Percentiles rank a stretch among this genome's conserved stretches.
Conservation (phyloP, 2,888 invertebrate genomes). For the Argyra leucocephala region DNA sequence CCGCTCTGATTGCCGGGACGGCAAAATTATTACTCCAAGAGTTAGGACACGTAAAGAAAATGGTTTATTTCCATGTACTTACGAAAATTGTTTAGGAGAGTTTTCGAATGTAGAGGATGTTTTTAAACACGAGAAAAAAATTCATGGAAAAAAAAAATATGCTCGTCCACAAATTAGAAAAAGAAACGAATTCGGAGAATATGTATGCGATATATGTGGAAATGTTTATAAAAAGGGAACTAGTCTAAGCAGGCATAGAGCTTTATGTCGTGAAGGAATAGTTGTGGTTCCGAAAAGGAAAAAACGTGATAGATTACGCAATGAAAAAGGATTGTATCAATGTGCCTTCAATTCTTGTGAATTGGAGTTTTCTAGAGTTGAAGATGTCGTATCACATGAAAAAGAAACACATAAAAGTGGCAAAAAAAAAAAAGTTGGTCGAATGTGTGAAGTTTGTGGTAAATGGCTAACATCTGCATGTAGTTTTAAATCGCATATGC, state of each 20-base stretch:
- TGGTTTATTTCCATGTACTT: slow-evolving; percentile 1
- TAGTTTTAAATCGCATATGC: slow-evolving; percentile 41
- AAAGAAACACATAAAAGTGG: slow-evolving; percentile 30
- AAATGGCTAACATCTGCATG: slow-evolving; percentile 41
- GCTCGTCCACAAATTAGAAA: not conserved
- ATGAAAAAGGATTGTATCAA: slow-evolving; percentile 1
- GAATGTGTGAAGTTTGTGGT: slow-evolving; percentile 40
- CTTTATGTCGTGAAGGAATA: not conserved
- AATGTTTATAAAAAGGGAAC: slow-evolving; percentile 4
- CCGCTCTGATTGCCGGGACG: not conserved
- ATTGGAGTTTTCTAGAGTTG: not conserved
- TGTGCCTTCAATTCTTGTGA: not conserved
- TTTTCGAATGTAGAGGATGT: not conserved
- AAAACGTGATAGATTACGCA: not conserved
- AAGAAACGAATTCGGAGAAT: slow-evolving; percentile 2
- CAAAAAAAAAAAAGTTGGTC: slow-evolving; percentile 31
- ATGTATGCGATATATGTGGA: slow-evolving; percentile 7
- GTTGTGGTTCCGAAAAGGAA: not conserved
- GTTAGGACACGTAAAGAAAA: not conserved
- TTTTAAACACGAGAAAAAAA: not conserved
- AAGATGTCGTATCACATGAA: not conserved
- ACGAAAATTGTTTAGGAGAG: not conserved
- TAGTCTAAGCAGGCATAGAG: not conserved
- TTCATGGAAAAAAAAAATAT: slow-evolving; percentile 4
- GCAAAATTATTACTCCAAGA: not conserved